Evolutionary conservation across 2,113 vertebrate genomes (phyloP).

Genomic region (Neolamprologus sp.): DNA sequence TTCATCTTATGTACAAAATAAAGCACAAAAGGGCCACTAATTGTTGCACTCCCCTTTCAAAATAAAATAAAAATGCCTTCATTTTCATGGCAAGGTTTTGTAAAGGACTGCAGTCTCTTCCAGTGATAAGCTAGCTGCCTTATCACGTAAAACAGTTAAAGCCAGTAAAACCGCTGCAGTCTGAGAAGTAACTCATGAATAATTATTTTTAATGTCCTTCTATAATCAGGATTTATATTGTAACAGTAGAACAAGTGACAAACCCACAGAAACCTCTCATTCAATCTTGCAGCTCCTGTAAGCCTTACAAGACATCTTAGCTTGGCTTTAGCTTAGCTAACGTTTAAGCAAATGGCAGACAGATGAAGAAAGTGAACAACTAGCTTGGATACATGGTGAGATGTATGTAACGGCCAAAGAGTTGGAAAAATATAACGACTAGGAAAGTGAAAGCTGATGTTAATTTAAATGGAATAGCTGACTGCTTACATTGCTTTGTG

Average conservation of each 20-base stretch:
- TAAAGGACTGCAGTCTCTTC: background rate
- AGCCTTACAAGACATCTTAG: background rate
- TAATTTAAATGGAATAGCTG: background rate
- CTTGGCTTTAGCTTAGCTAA: background rate
- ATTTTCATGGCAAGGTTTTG: background rate
- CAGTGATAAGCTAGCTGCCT: background rate
- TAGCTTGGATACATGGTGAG: fast-evolving
- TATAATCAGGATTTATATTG: background rate
- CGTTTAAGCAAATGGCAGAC: background rate
- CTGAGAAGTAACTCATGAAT: background rate
- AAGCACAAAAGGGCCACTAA: background rate
- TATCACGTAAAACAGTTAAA: background rate
- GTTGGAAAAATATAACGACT: background rate
- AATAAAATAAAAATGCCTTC: background rate
- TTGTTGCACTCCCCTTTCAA: background rate
- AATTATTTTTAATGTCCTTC: background rate
- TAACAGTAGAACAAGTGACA: background rate
- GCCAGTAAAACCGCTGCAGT: background rate
- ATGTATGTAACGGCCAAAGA: background rate
- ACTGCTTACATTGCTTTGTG: background rate
- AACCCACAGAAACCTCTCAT: background rate
- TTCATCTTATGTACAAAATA: background rate
- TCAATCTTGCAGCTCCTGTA: background rate
- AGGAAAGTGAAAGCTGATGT: background rate
- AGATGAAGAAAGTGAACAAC: background rate